Base-by-base conservation (phyloP, 2,797 vertebrate genomes). In the Muraenolepis orangiensis region DNA sequence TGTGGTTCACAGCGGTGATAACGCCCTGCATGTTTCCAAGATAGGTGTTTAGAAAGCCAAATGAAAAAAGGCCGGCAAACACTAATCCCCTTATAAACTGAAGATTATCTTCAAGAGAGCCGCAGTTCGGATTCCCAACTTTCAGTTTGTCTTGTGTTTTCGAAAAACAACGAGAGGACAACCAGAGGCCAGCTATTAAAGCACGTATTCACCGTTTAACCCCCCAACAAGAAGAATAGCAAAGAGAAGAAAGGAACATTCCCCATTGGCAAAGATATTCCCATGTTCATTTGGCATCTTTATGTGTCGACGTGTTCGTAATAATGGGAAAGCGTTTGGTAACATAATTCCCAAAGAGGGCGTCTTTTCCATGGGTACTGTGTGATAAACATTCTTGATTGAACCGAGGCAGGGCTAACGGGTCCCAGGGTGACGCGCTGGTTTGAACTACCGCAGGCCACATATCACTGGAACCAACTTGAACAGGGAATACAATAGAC, bases 151-250 rank as follows among this genome's bases (percentile, higher is more conserved):
- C 40, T 42, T 42, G 38, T 40, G 40, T 42, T 42, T 18, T n/a
- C n/a, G n/a, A n/a, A 20, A 18, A 20, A 51, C 46, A 51, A 51
- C 5, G 46, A 82, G 81, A 83, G 84, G 85, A 86, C 84, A 83
- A 84, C 89, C 89, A 89, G 81, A 85, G 84, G 89, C 86, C 81
- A 86, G 80, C 84, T 76, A 86, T 86, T 91, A 86, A 89, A 86
- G 81, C 46, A 78, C 74, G 80, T 83, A 84, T 80, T 79, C 81
- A 84, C 76, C 72, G 79, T 16, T 51, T 51, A 51, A n/a, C n/a
- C n/a, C 46, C 46, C 46, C 46, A 51, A 46, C 16, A 51, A 20
- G 46, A n/a, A n/a, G n/a, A n/a, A 51, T 42, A 51, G 46, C 46
- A 18, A 20, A 51, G 14, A 42, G 40, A 4, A 51, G 18, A n/a